Conservation (phyloP, 2,113 vertebrate genomes). For the Pycnonotus jocosus region DNA sequence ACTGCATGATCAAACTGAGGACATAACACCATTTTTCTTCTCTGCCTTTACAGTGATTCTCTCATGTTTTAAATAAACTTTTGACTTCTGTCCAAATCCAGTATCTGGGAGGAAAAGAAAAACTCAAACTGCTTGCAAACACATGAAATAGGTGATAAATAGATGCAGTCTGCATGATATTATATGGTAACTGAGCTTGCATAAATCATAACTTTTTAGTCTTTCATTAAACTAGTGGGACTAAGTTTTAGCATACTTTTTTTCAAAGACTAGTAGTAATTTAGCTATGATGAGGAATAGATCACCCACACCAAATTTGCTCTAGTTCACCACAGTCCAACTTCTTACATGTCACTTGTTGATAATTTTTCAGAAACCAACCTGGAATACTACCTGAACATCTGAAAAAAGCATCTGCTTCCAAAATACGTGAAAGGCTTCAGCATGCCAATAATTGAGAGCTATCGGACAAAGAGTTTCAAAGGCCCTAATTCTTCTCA, state of each 20-base stretch:
- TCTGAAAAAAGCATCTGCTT: neutral
- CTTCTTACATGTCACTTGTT: slow-evolving; percentile 34
- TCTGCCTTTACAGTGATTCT: slow-evolving; percentile 43
- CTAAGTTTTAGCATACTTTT: slow-evolving; percentile 29
- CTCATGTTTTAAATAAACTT: slow-evolving; percentile 67
- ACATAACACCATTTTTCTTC: slow-evolving; percentile 40
- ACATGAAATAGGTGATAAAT: slow-evolving; percentile 67
- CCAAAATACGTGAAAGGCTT: neutral
- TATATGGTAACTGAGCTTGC: slow-evolving; percentile 23
- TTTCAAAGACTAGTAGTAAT: slow-evolving; percentile 33
- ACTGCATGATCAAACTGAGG: neutral
- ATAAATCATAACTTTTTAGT: slow-evolving; percentile 59
- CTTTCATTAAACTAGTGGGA: slow-evolving; percentile 61
- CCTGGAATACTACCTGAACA: neutral
- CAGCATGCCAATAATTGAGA: neutral
- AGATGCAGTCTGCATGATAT: slow-evolving; percentile 1
- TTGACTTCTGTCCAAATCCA: slow-evolving; percentile 51
- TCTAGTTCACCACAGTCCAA: slow-evolving; percentile 25
- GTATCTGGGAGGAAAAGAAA: slow-evolving; percentile 42
- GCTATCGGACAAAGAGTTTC: neutral
- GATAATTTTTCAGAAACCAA: slow-evolving; percentile 51
- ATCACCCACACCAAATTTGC: slow-evolving; percentile 44
- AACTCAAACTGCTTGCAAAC: slow-evolving; percentile 46
- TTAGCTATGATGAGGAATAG: slow-evolving; percentile 17
- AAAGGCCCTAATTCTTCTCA: neutral